Evolutionary conservation across 2,888 invertebrate genomes (phyloP).

Genomic region (Heliconius charithonia): DNA sequence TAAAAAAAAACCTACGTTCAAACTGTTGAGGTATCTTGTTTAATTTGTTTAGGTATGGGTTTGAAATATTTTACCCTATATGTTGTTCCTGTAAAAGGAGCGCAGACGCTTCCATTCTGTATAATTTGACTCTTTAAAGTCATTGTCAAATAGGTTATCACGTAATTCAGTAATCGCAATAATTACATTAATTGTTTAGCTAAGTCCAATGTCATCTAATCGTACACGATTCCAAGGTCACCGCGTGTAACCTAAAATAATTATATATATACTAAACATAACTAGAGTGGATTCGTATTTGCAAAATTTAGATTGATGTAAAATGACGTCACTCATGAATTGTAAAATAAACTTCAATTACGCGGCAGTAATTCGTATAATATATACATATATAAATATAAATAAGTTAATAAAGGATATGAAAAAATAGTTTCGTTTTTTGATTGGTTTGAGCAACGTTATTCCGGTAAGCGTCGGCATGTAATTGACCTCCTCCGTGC

Average conservation of each 20-base stretch:
- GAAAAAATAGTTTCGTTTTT: neutral
- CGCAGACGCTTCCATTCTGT: too few species aligned
- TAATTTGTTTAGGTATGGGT: too few species aligned
- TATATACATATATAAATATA: neutral
- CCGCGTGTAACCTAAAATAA: neutral
- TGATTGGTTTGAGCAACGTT: neutral
- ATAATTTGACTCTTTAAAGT: neutral
- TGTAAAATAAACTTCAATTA: neutral
- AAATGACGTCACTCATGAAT: too few species aligned
- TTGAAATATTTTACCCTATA: too few species aligned
- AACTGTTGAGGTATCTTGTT: too few species aligned
- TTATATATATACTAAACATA: too few species aligned
- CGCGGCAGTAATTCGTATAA: neutral
- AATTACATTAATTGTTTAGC: neutral
- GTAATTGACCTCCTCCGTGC: neutral
- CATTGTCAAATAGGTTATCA: conserved; percentile 5
- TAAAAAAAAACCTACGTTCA: too few species aligned
- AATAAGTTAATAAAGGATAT: neutral
- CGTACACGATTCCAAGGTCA: conserved; percentile 28
- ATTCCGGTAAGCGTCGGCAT: neutral
- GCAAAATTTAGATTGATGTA: too few species aligned
- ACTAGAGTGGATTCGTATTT: too few species aligned
- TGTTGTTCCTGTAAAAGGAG: too few species aligned
- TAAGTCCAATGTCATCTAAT: conserved; percentile 33
- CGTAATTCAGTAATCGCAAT: neutral